phyloP scores from a whole-genome alignment of 2,888 invertebrate species.

The Scelioninae gen. 1 region DNA sequence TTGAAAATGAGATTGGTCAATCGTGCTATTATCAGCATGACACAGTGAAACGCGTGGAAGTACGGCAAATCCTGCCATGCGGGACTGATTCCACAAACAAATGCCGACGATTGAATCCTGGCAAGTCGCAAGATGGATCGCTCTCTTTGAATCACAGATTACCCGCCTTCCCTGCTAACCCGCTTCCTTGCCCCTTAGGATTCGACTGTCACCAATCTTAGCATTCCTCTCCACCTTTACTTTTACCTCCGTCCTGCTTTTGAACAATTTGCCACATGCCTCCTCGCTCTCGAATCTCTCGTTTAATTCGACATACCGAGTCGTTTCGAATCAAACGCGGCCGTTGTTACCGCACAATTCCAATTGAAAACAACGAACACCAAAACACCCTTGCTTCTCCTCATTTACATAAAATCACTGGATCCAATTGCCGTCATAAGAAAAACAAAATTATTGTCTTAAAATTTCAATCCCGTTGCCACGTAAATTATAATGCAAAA shows the following conservation, averaged over 20 bases:
- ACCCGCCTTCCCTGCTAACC: conserved; percentile 74
- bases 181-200: conserved; percentile 52
- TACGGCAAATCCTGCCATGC: conserved; percentile 76
- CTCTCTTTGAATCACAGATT: conserved; percentile 84
- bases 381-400: too few relatives aligned
- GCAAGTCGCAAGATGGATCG: conserved; percentile 83
- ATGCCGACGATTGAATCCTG: conserved; percentile 83
- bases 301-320: conserved; percentile 62
- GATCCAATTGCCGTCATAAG: not conserved
- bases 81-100: conserved; percentile 84
- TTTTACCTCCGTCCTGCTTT: conserved; percentile 68
- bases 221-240: conserved; percentile 71
- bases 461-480: not conserved
- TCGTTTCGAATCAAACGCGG: conserved; percentile 30
- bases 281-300: conserved; percentile 59
- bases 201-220: conserved; percentile 72
- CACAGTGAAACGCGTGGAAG: conserved; percentile 64
- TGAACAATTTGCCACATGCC: conserved; percentile 82
- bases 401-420: conserved; percentile 25
- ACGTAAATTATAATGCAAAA: too few relatives aligned
- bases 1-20: conserved; percentile 34
- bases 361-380: too few relatives aligned
- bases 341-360: conserved; percentile 28
- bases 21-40: conserved; percentile 54
- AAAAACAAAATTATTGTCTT: not conserved